Conservation (phyloP, 2,113 vertebrate genomes). For the Cricetomys ansorgei region DNA sequence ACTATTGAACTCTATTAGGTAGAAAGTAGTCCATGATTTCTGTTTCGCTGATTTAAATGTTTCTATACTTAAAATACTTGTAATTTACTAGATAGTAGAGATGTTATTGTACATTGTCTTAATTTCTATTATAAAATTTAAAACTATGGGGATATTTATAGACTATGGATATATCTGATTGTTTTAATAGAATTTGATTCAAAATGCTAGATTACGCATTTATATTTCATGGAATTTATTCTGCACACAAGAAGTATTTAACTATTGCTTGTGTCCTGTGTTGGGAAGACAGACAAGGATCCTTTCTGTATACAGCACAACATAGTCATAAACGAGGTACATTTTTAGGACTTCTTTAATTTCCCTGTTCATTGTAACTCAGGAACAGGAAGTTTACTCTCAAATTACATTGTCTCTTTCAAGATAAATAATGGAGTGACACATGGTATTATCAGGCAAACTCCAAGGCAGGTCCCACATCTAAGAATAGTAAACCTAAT, state of each 20-base stretch:
- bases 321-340: neutral
- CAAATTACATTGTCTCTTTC: neutral
- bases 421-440: neutral
- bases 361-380: constrained; percentile 15
- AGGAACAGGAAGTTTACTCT: neutral
- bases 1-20: neutral
- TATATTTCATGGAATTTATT: neutral
- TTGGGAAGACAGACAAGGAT: neutral
- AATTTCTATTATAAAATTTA: neutral
- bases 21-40: neutral
- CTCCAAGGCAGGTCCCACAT: too few species aligned
- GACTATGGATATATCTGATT: neutral
- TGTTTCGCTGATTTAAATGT: constrained; percentile 35
- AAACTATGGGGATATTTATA: constrained; percentile 18
- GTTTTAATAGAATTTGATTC: neutral
- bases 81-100: neutral
- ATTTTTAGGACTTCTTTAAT: neutral
- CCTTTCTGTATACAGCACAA: neutral
- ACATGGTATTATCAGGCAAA: neutral
- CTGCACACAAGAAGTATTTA: neutral
- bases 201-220: constrained; percentile 30
- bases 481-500: neutral
- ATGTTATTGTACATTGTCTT: neutral
- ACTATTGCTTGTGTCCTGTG: neutral
- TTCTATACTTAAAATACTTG: neutral